phyloP scores from a whole-genome alignment of 2,888 invertebrate species.

The Netelia melanura region DNA sequence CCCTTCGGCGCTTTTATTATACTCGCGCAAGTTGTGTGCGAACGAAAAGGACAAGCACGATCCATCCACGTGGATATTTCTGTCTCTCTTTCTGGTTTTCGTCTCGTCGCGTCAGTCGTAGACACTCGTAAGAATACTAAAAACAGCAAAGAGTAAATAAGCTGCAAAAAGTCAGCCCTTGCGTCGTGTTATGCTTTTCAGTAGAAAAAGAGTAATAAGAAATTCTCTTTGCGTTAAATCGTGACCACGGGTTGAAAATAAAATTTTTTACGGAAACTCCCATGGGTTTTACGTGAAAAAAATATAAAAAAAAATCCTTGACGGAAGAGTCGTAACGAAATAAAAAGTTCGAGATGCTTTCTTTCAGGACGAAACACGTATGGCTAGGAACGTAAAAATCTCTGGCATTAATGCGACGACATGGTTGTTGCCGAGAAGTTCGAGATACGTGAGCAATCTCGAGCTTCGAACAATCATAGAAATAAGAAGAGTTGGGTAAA shows the following conservation, averaged over 20 bases:
- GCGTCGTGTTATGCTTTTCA: background rate
- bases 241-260: background rate
- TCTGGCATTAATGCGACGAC: slow-evolving; percentile 16
- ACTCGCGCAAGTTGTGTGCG: background rate
- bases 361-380: slow-evolving; percentile 13
- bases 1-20: background rate
- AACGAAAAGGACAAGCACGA: slow-evolving; percentile 1
- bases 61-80: background rate
- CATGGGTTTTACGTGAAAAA: background rate
- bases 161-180: slow-evolving; percentile 8
- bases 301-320: background rate
- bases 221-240: background rate
- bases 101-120: slow-evolving; percentile 2
- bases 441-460: background rate
- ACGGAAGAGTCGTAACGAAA: background rate
- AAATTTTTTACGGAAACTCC: background rate
- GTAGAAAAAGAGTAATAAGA: background rate
- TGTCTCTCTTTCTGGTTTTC: background rate
- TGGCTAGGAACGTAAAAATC: slow-evolving; percentile 24
- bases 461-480: background rate
- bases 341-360: background rate
- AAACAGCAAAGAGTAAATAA: slow-evolving; percentile 35
- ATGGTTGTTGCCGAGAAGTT: slow-evolving; percentile 18
- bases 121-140: slow-evolving; percentile 42
- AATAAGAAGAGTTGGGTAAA: background rate